A percentile compares a stretch with the other conserved stretches of the same genome.
phyloP scores from a whole-genome alignment of 1,140 invertebrate species.

The Drosophila nigromelanica region DNA sequence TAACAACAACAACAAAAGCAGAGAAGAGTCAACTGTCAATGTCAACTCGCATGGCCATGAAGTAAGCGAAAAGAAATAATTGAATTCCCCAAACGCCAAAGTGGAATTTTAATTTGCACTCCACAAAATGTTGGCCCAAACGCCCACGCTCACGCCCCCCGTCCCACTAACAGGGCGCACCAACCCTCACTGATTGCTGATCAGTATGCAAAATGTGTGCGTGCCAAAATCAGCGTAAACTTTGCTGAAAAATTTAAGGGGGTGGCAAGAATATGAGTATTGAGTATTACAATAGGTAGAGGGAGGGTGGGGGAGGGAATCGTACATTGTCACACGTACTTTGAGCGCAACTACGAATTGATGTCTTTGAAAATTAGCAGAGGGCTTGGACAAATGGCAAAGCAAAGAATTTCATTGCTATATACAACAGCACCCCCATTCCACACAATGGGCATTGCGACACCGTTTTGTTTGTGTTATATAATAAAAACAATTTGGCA shows the following conservation, averaged over 20 bases:
- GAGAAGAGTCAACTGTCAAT: constrained; percentile 63
- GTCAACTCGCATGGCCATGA: constrained; percentile 62
- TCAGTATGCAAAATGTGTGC: constrained; percentile 82
- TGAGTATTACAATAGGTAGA: neutral
- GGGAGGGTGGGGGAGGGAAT: neutral
- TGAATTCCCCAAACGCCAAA: constrained; percentile 82
- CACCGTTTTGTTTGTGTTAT: constrained; percentile 36
- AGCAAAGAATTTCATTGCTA: constrained; percentile 26
- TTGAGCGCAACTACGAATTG: constrained; percentile 60
- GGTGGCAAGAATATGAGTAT: constrained; percentile 38
- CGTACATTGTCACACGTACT: constrained; percentile 76
- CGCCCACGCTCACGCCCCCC: neutral
- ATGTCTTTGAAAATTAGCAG: constrained; percentile 81
- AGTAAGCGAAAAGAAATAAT: constrained; percentile 68
- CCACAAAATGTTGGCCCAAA: constrained; percentile 9
- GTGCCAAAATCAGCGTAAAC: constrained; percentile 77
- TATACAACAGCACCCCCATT: constrained; percentile 22
- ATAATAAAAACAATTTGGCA: constrained; percentile 14
- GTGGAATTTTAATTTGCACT: constrained; percentile 78
- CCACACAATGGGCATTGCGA: constrained; percentile 40
- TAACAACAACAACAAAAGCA: constrained; percentile 8
- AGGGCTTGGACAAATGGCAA: constrained; percentile 36
- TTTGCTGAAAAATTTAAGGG: constrained; percentile 27
- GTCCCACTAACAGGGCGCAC: neutral
- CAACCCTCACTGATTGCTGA: constrained; percentile 69